These are phyloP conservation scores for Mormyrus hasselquistii DNA, from an alignment of 2,797 vertebrate genomes.

Conservation along the genomic window DNA sequence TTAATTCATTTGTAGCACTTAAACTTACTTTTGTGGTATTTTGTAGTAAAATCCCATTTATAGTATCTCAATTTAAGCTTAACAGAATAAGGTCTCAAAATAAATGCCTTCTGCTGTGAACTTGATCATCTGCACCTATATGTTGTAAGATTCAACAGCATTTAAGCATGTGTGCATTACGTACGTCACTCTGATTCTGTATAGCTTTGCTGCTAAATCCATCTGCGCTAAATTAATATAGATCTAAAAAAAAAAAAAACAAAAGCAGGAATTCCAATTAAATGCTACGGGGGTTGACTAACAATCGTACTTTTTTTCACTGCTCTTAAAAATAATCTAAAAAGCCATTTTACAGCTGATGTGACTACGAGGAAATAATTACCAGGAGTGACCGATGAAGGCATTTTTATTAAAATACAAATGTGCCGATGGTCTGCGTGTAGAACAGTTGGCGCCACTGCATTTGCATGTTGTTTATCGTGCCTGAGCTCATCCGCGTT, in stretches of 20 bases:
- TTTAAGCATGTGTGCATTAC: background rate
- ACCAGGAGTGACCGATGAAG: background rate
- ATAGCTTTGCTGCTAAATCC: background rate
- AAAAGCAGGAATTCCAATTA: background rate
- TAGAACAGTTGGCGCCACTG: background rate
- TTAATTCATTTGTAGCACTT: background rate
- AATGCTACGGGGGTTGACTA: background rate
- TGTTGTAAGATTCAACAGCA: background rate
- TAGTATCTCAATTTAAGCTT: background rate
- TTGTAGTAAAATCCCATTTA: background rate
- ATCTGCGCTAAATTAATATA: background rate
- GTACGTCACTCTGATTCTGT: background rate
- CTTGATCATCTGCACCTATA: background rate
- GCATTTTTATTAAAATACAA: background rate
- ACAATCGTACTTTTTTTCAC: background rate
- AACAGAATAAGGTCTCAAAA: background rate
- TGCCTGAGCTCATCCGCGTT: background rate
- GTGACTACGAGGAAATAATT: background rate
- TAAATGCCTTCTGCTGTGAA: background rate
- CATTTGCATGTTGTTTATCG: background rate
- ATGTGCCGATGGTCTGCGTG: background rate
- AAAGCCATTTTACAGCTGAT: conserved; percentile 15
- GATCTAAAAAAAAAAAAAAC: background rate
- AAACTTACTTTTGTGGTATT: background rate
- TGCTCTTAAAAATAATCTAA: background rate